Evolutionary conservation across 2,797 vertebrate species (phyloP).

Genomic region (Thamnophis elegans): DNA sequence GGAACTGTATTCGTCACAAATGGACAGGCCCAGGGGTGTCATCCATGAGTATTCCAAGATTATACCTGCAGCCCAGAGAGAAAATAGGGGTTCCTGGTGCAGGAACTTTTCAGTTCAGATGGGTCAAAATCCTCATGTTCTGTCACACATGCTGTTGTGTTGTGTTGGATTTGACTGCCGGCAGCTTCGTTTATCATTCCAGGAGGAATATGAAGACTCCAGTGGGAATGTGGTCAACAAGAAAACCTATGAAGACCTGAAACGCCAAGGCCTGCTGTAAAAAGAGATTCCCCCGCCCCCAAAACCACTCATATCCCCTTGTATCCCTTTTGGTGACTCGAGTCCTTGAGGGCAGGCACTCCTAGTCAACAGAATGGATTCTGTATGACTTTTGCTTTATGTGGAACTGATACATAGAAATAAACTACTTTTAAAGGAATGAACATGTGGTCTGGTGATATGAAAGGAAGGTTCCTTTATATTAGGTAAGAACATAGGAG

Average conservation of each 20-base stretch:
- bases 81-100: background rate
- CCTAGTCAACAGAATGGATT: constrained; percentile 34
- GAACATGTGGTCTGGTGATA: background rate
- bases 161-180: background rate
- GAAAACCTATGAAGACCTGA: constrained; percentile 97
- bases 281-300: background rate
- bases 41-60: background rate
- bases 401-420: constrained; percentile 61
- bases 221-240: constrained; percentile 98
- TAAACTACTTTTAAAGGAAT: constrained; percentile 57
- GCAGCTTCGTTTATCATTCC: constrained; percentile 40
- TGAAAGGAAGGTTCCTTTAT: background rate
- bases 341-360: constrained; percentile 53
- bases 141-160: background rate
- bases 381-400: constrained; percentile 62
- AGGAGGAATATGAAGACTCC: constrained; percentile 98
- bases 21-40: background rate
- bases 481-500: background rate
- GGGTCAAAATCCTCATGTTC: background rate
- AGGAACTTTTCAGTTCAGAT: background rate
- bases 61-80: background rate
- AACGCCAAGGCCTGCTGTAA: constrained; percentile 93
- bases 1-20: background rate
- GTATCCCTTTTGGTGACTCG: background rate
- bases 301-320: background rate